Percentiles rank a stretch among this genome's conserved stretches.
Evolutionary conservation across 2,888 invertebrate genomes (phyloP).

Genomic region (Melinaea menophilus): DNA sequence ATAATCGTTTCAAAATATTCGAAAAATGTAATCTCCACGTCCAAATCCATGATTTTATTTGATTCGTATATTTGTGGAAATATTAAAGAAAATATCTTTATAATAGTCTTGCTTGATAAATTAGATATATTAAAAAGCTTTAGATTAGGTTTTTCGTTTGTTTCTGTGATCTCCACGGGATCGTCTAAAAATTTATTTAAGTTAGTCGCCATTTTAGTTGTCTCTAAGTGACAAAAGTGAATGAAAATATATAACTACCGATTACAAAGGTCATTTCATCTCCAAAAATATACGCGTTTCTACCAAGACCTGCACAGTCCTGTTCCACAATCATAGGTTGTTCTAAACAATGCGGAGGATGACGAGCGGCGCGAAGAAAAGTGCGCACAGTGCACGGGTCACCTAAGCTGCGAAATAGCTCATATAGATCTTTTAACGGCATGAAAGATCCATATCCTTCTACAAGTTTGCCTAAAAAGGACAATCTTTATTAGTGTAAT

Average conservation of each 20-base stretch:
- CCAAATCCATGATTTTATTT: slow-evolving; percentile 63
- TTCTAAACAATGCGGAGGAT: slow-evolving; percentile 43
- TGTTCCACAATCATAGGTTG: slow-evolving; percentile 39
- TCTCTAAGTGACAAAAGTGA: slow-evolving; percentile 3
- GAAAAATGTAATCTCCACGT: slow-evolving; percentile 75
- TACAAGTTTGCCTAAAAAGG: slow-evolving; percentile 49
- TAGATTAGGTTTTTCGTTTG: slow-evolving; percentile 31
- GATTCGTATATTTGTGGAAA: slow-evolving; percentile 67
- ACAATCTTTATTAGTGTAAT: neutral
- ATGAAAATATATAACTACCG: slow-evolving; percentile 39
- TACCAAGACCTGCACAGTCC: slow-evolving; percentile 46
- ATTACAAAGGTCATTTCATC: slow-evolving; percentile 55
- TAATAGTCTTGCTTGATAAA: slow-evolving; percentile 52
- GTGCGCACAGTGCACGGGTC: slow-evolving; percentile 67
- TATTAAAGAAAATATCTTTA: slow-evolving; percentile 55
- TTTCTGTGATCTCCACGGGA: slow-evolving; percentile 26
- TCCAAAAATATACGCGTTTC: slow-evolving; percentile 55
- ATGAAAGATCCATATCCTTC: slow-evolving; percentile 55
- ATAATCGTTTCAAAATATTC: slow-evolving; percentile 80
- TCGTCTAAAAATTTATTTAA: slow-evolving; percentile 41
- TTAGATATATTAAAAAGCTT: slow-evolving; percentile 61
- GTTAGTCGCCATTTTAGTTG: neutral
- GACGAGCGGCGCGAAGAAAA: slow-evolving; percentile 55
- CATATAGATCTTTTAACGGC: slow-evolving; percentile 64
- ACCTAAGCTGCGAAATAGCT: slow-evolving; percentile 63